Percentiles rank a stretch among this genome's conserved stretches.
Conservation (phyloP, 2,888 invertebrate species). For the Catocala fraxini region DNA sequence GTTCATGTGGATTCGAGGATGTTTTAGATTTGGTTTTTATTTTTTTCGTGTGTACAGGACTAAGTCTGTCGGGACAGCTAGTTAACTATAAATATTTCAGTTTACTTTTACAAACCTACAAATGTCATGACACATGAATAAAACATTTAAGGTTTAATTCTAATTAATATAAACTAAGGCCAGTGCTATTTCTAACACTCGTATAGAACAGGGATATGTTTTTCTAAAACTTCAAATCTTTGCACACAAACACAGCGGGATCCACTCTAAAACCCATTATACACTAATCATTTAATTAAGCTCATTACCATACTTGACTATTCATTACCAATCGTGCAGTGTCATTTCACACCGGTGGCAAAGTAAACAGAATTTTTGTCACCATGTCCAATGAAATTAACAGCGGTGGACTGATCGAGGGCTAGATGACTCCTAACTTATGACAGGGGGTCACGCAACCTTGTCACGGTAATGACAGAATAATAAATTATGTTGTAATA, state of each 20-base stretch:
- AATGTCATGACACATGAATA: no score
- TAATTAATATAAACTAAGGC: no score
- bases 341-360: slow-evolving; percentile 70
- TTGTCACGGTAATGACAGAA: slow-evolving; percentile 84
- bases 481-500: slow-evolving; percentile 87
- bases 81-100: no score
- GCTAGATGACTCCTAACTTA: slow-evolving; percentile 77
- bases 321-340: slow-evolving; percentile 63
- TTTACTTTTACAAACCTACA: no score
- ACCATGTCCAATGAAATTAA: slow-evolving; percentile 86
- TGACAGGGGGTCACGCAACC: slow-evolving; percentile 80
- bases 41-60: no score
- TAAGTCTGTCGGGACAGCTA: no score
- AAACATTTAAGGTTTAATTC: no score
- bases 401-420: slow-evolving; percentile 57
- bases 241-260: slow-evolving; percentile 66
- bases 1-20: no score
- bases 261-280: slow-evolving; percentile 72
- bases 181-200: no score
- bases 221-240: slow-evolving; percentile 22
- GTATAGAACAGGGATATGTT: no score
- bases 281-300: slow-evolving; percentile 71
- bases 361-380: slow-evolving; percentile 87
- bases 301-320: slow-evolving; percentile 72
- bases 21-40: no score